Evolutionary conservation across 1,140 invertebrate genomes (phyloP).

Genomic region (Tetramorium alpestre): DNA sequence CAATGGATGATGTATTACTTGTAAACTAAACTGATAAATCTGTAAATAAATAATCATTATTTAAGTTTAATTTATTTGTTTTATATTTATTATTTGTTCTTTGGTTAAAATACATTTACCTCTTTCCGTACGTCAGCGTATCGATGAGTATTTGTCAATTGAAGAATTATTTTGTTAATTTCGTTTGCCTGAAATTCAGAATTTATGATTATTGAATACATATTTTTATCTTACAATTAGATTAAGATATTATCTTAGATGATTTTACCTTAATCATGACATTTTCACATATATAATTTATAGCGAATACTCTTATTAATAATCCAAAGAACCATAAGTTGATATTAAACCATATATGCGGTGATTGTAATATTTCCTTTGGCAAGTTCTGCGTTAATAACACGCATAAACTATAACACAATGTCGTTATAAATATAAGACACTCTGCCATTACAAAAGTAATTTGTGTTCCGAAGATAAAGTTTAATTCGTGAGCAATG

Average conservation of each 20-base stretch:
- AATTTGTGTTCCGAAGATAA: not conserved
- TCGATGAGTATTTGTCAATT: not conserved
- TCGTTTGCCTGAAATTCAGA: not conserved
- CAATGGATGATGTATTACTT: not conserved
- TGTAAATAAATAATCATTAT: not conserved
- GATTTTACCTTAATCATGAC: not conserved
- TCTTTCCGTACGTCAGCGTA: not conserved
- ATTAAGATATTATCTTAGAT: too few species aligned
- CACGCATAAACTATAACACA: not conserved
- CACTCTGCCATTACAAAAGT: not conserved
- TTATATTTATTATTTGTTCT: not conserved
- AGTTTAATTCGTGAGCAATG: constrained; percentile 4
- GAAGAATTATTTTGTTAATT: not conserved
- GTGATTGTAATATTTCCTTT: not conserved
- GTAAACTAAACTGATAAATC: constrained; percentile 12
- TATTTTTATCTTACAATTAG: not conserved
- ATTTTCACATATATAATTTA: not conserved
- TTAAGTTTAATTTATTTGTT: not conserved
- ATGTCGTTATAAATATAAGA: not conserved
- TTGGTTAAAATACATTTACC: not conserved
- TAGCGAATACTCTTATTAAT: not conserved
- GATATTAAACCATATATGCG: not conserved
- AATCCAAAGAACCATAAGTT: not conserved
- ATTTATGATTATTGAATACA: not conserved
- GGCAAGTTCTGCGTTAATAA: not conserved